phyloP scores from a whole-genome alignment of 92 coral and sea anemone genomes.

The Actinostola sp. region DNA sequence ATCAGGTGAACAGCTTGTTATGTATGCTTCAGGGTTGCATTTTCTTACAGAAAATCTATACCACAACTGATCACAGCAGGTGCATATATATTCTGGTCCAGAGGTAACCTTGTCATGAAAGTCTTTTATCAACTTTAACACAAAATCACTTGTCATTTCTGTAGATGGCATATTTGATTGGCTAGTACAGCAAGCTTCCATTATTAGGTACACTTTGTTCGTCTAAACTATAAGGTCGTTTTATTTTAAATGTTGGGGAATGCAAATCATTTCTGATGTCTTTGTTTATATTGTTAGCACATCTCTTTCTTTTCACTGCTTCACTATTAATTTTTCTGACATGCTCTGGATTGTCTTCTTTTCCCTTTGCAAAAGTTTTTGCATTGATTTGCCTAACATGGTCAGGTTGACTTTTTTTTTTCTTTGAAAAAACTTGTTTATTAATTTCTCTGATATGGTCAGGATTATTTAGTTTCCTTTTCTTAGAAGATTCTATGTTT shows the following conservation, averaged over 20 bases:
- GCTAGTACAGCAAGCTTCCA: neutral
- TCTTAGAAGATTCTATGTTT: slow-evolving; percentile 8
- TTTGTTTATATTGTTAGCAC: too few relatives aligned
- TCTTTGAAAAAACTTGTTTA: slow-evolving; percentile 7
- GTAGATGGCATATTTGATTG: neutral
- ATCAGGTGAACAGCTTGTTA: too few relatives aligned
- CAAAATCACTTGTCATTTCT: neutral
- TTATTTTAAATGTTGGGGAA: too few relatives aligned
- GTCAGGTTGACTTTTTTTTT: slow-evolving; percentile 16
- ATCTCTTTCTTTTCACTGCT: neutral
- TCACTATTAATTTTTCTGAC: slow-evolving; percentile 16
- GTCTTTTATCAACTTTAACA: neutral
- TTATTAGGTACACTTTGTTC: neutral
- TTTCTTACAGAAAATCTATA: slow-evolving; percentile 46
- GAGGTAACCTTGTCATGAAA: slow-evolving; percentile 53
- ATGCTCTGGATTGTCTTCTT: slow-evolving; percentile 17
- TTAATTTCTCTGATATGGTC: slow-evolving; percentile 20
- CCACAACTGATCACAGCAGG: slow-evolving; percentile 73
- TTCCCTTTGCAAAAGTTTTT: slow-evolving; percentile 3
- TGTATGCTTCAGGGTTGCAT: slow-evolving; percentile 41
- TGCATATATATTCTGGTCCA: slow-evolving; percentile 73
- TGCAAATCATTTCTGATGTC: too few relatives aligned
- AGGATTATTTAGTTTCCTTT: slow-evolving; percentile 23
- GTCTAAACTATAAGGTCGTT: too few relatives aligned
- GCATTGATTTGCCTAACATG: slow-evolving; percentile 8